phyloP scores from a whole-genome alignment of 2,888 invertebrate genomes.

The Agrochola lychnidis region DNA sequence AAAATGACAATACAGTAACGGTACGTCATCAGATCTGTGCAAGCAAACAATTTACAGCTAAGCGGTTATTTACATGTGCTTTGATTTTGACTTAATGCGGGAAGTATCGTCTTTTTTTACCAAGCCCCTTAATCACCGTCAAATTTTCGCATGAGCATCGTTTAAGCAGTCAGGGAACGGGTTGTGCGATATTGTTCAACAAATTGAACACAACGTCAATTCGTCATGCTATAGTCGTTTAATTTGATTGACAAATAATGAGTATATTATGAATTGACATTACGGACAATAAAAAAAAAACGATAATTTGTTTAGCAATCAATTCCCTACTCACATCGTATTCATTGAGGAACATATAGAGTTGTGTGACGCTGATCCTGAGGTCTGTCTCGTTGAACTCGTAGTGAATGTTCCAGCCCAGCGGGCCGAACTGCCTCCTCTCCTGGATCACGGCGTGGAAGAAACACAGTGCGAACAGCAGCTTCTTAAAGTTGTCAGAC shows the following conservation, averaged over 20 bases:
- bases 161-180: neutral
- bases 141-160: neutral
- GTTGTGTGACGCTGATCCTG: constrained; percentile 96
- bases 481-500: constrained; percentile 94
- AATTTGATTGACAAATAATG: neutral
- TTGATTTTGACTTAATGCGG: neutral
- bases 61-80: neutral
- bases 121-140: too few species aligned
- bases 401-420: constrained; percentile 99
- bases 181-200: neutral
- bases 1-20: neutral
- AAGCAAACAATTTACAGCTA: neutral
- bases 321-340: constrained; percentile 90
- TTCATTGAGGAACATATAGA: constrained; percentile 96
- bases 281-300: neutral
- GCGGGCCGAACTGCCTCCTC: constrained; percentile 96
- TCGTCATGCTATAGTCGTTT: neutral
- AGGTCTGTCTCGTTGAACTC: constrained; percentile 99
- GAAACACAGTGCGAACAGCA: constrained; percentile 97
- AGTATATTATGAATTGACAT: neutral
- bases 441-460: constrained; percentile 98
- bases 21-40: neutral
- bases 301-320: neutral
- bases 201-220: neutral
- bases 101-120: neutral